Evolutionary conservation across 2,888 invertebrate species (phyloP), one percentile per base, ranked within the genome.

Genomic region (Hybos culiciformis): DNA sequence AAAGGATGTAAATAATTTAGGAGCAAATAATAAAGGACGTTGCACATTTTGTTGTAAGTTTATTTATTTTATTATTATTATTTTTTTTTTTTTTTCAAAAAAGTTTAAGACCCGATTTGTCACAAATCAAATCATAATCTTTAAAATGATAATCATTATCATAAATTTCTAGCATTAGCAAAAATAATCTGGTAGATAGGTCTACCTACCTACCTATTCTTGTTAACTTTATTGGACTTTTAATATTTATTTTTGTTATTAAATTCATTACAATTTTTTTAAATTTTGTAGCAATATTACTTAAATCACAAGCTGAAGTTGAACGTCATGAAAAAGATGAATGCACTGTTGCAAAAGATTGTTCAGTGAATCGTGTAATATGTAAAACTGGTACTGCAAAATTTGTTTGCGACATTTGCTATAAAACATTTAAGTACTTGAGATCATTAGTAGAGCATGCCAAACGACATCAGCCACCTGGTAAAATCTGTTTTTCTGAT

Each of bases 401-500:
- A 36, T 36, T 36, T 36, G 19, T 36, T 4, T 36, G 36, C 12
- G 36, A 36, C 8, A 36, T 36, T n/a, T 36, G 36, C 14, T 36
- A 19, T 21, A 20, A 19, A 36, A 36, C 36, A 5, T 36, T 19
- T 21, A 19, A 36, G 21, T 36, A 20, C n/a, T 14, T 36, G 4
- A 19, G 14, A 19, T 19, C 19, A 14, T 21, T 36, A 12, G 36
- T 19, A 6, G 36, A 62, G 46, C 68, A 68, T 48, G 56, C 62
- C 23, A 58, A 59, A 24, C 60, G 63, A 38, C 68, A 68, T 44
- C 60, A 64, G 40, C 58, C 61, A 3, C 62, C 66, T 4, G 65
- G n/a, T n/a, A n/a, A n/a, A n/a, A n/a, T n/a, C n/a, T n/a, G n/a
- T n/a, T n/a, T n/a, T n/a, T n/a, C n/a, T n/a, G n/a, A n/a, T n/a